Evolutionary conservation across 2,113 vertebrate species (phyloP).

Genomic region (Parus major): DNA sequence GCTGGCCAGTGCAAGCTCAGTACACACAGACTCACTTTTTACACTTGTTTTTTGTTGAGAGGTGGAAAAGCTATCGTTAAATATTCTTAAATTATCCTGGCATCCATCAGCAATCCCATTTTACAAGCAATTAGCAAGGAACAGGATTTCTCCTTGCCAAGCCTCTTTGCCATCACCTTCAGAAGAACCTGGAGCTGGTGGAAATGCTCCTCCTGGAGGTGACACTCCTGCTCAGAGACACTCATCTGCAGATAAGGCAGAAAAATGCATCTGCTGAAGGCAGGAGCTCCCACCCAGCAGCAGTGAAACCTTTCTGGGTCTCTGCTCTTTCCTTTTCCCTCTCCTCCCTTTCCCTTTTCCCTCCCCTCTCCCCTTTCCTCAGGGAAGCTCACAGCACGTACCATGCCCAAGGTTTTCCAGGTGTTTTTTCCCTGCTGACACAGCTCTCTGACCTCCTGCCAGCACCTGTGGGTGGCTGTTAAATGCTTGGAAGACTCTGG

Average conservation of each 20-base stretch:
- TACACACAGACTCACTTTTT: background rate
- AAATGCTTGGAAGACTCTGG: background rate
- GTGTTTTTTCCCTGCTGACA: background rate
- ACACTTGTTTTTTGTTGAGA: background rate
- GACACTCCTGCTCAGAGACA: fast-evolving
- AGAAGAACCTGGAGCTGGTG: background rate
- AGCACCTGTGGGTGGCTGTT: background rate
- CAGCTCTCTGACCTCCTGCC: background rate
- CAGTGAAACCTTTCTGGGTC: background rate
- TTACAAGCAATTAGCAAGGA: background rate
- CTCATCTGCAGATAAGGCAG: background rate
- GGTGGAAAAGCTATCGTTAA: background rate
- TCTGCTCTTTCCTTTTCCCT: background rate
- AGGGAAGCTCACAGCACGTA: background rate
- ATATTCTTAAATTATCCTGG: background rate
- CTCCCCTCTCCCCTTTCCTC: background rate
- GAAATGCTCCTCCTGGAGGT: background rate
- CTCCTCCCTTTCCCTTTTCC: no score
- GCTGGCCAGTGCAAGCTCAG: fast-evolving
- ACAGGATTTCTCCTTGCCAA: background rate
- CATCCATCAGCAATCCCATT: background rate
- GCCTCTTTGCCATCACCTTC: background rate
- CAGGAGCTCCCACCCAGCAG: background rate
- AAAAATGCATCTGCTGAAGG: background rate
- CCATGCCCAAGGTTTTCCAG: background rate